Base-by-base conservation (phyloP, 1,140 invertebrate species). In the Contarinia nasturtii region DNA sequence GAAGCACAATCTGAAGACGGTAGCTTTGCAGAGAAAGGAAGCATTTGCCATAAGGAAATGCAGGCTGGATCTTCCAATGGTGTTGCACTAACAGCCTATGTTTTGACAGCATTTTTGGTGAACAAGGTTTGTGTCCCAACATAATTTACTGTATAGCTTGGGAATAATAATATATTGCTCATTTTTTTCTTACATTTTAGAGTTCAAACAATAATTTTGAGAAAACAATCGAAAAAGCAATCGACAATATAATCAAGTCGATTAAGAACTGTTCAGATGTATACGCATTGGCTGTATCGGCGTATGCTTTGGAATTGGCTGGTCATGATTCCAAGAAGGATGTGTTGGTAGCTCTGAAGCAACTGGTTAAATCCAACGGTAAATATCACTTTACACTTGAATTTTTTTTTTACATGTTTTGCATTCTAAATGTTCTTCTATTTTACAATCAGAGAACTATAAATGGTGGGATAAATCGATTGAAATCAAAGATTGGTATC, bases 1-100 rank as follows among this genome's bases (percentile, higher is more conserved):
- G 65, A 67, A 12, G 95, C 36, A n/a, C n/a, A n/a, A n/a, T n/a
- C n/a, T n/a, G n/a, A n/a, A n/a, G n/a, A n/a, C n/a, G n/a, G n/a
- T n/a, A 84, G 82, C 52, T 95, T 93, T 58, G 75, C 77, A 7
- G 82, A 86, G 67, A 69, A 65, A 36, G 86, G 86, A 41, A 75
- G 75, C 57, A 68, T 88, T 14, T 77, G 77, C 52, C 79, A 89
- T 58, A 72, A 75, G 36, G 77, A 83, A 49, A 79, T 87, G 70
- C 84, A 88, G 65, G 83, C 82, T 34, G 80, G 57, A 40, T 47
- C 61, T 1, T 60, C 59, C 48, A 22, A 45, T 7, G 45, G 45
- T 46, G 45, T 76, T 33, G 34, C 38, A 46, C 37, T 64, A 33
- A 62, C 55, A 7, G 59, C 55, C 18, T 65, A 58, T 48, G 58